Percentiles rank a stretch among this genome's conserved stretches.
Conservation (phyloP, 2,888 invertebrate species). For the Drosophila mayaguana region DNA sequence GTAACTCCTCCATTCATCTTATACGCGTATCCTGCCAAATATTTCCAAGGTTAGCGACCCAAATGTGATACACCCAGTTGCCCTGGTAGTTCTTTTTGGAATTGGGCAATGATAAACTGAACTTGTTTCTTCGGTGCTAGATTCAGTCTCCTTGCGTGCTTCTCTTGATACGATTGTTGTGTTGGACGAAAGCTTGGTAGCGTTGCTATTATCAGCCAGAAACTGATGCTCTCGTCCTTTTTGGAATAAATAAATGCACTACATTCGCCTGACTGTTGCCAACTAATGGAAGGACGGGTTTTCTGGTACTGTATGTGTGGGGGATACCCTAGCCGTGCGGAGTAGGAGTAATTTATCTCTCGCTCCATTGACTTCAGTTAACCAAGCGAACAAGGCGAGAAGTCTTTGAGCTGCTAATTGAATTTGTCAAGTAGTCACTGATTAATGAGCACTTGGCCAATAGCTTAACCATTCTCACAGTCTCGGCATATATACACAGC, state of each 20-base stretch:
- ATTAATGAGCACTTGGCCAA: no score
- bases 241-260: background rate
- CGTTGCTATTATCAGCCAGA: background rate
- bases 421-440: no score
- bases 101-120: background rate
- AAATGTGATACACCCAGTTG: background rate
- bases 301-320: rapidly evolving
- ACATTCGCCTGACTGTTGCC: background rate
- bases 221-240: background rate
- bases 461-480: no score
- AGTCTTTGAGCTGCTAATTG: no score
- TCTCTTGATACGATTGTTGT: background rate
- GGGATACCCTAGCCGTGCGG: no score
- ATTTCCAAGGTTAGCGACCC: background rate
- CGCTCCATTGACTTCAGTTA: no score
- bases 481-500: no score
- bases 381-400: no score
- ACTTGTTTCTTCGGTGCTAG: background rate
- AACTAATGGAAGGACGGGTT: no score
- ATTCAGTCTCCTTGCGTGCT: background rate
- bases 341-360: no score
- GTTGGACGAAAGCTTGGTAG: no score
- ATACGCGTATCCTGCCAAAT: slow-evolving; percentile 1
- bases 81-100: background rate
- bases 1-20: background rate